phyloP scores from a whole-genome alignment of 64 coral and sea anemone species.

The Dendronephthya gigantea region DNA sequence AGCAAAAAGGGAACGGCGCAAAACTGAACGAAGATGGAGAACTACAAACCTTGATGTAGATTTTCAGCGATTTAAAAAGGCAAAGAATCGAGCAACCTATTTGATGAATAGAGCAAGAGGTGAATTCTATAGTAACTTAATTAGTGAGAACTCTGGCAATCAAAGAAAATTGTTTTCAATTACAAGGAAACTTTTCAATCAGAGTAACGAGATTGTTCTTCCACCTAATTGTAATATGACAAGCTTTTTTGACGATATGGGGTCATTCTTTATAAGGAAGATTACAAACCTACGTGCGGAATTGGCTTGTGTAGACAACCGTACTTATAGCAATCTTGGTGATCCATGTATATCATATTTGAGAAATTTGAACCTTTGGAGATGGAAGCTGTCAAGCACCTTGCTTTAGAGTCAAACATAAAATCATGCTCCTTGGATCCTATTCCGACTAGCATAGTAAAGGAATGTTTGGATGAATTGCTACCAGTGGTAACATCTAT shows the following conservation, averaged over 20 bases:
- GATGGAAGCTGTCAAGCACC: not conserved
- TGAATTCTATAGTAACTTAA: constrained; percentile 10
- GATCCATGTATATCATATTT: not conserved
- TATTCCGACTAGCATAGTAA: constrained; percentile 16
- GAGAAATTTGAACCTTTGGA: not conserved
- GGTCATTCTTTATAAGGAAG: constrained; percentile 33
- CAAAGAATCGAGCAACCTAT: not conserved
- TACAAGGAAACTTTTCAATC: not conserved
- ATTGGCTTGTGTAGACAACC: not conserved
- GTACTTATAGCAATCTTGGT: not conserved
- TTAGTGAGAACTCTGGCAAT: not conserved
- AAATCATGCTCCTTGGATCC: constrained; percentile 25
- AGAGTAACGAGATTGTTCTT: not conserved
- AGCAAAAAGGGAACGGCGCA: constrained; percentile 16
- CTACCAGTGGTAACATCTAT: constrained; percentile 28
- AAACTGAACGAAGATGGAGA: constrained; percentile 27
- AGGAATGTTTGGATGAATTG: not conserved
- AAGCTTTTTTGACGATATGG: constrained; percentile 25
- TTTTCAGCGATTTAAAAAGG: not conserved
- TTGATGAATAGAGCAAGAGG: constrained; percentile 20
- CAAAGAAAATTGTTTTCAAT: not conserved
- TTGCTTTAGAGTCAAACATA: not conserved
- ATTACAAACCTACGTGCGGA: constrained; percentile 10
- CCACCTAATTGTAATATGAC: not conserved
- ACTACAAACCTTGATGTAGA: not conserved